Base-by-base conservation (phyloP, 2,113 vertebrate genomes). In the Zootoca vivipara region DNA sequence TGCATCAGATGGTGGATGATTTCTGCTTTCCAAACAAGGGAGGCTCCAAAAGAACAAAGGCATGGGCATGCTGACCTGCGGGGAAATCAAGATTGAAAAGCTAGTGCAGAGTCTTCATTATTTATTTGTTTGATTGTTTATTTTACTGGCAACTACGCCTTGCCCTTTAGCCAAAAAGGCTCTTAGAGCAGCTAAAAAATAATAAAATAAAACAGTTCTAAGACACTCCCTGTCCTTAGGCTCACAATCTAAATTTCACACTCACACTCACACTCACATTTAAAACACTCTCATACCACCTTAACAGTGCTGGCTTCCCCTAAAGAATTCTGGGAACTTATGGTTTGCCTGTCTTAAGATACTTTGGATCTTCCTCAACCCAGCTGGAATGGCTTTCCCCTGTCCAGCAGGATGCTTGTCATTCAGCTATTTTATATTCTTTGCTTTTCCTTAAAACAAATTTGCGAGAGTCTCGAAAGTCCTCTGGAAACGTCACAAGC, bases 381-480 rank as follows among this genome's bases (percentile, higher is more conserved):
- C 85, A 85, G n/a, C 24, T 52, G 83, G 85, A 86, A 89, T 38
- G 1, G 38, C 28, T 94, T 92, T 40, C 82, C 42, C 65, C 58
- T 12, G 1, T 52, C 46, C 46, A 58, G 52, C 13, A 72, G 22
- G 35, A 87, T 82, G 85, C 87, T 87, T 91, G 35, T 82, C 87
- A 85, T 62, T 87, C 89, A 90, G 87, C 20, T 15, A 0, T 0
- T 85, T 52, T 46, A 58, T 87, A 70, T 82, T 18, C 85, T 82
- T 82, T 93, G 80, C 87, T 92, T 93, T 93, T 80, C 80, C 87
- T 88, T 72, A 82, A 85, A n/a, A 74, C 3, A 9, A 7, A 2
- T 30, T 65, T 87, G 87, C 40, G 83, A 91, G 92, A 85, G 26
- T 13, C 86, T 56, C 85, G 56, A 91, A 92, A 86, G 91, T 90